Conservation (phyloP, 2,797 vertebrate genomes). For the Mastacembelus armatus region DNA sequence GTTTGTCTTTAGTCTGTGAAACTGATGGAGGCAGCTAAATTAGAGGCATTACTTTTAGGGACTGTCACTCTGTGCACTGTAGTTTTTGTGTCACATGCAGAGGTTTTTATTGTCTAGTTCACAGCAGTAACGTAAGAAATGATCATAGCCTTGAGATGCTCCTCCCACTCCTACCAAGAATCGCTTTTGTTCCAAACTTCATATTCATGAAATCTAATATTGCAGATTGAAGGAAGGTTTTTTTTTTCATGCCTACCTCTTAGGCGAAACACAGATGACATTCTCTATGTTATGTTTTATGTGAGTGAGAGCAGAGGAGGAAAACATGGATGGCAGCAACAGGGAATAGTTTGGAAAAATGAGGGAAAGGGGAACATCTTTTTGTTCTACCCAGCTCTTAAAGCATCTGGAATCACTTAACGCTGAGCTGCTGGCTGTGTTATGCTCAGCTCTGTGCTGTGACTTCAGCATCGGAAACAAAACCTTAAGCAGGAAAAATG, state of each 20-base stretch:
- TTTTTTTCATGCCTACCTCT: slow-evolving; percentile 2
- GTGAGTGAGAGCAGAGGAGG: background rate
- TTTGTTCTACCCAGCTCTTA: slow-evolving; percentile 65
- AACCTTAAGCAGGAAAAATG: slow-evolving; percentile 50
- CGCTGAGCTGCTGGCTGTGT: slow-evolving; percentile 54
- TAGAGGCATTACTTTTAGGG: background rate
- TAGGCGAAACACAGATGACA: slow-evolving; percentile 17
- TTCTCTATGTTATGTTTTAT: background rate
- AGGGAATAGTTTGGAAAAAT: slow-evolving; percentile 28
- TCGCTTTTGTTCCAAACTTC: slow-evolving; percentile 35
- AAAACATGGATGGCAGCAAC: slow-evolving; percentile 10
- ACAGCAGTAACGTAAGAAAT: slow-evolving; percentile 47
- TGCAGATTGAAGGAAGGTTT: slow-evolving; percentile 2
- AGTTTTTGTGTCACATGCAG: slow-evolving; percentile 15
- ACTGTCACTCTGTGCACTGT: background rate
- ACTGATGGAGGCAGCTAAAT: background rate
- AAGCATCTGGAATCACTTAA: slow-evolving; percentile 79
- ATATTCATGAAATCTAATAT: slow-evolving; percentile 65
- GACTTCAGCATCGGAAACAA: slow-evolving; percentile 68
- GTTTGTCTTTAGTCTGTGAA: slow-evolving; percentile 12
- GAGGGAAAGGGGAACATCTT: slow-evolving; percentile 50
- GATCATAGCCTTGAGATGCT: slow-evolving; percentile 20
- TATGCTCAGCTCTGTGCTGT: slow-evolving; percentile 45
- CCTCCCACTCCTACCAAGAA: slow-evolving; percentile 50
- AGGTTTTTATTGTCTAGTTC: slow-evolving; percentile 34